phyloP scores from a whole-genome alignment of 2,113 vertebrate genomes.

The Myrmophylax atrothorax region DNA sequence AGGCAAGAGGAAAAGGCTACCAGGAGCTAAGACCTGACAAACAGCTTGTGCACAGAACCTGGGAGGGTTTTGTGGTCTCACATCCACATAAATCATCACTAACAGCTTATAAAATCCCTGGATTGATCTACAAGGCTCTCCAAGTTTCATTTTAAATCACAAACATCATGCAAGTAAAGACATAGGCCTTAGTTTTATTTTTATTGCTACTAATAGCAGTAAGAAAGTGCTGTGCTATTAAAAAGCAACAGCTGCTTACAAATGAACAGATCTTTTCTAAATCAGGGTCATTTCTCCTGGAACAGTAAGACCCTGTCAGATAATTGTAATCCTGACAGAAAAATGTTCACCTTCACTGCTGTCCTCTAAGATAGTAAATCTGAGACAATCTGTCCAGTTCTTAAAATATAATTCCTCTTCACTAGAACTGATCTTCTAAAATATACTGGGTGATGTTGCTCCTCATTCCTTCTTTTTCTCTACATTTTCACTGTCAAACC shows the following conservation, averaged over 20 bases:
- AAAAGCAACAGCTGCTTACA: slow-evolving; percentile 20
- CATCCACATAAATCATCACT: background rate
- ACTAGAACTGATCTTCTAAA: slow-evolving; percentile 26
- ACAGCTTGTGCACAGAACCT: background rate
- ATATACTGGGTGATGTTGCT: background rate
- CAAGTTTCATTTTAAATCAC: background rate
- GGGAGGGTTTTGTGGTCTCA: background rate
- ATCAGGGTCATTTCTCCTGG: background rate
- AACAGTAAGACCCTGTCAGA: background rate
- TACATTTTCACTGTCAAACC: background rate
- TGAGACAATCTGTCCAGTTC: slow-evolving; percentile 34
- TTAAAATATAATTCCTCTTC: slow-evolving; percentile 37
- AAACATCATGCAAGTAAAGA: slow-evolving; percentile 5
- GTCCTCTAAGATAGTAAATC: slow-evolving; percentile 29
- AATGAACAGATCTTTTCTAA: background rate
- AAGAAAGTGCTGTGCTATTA: background rate
- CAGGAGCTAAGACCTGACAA: background rate
- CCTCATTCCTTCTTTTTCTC: background rate
- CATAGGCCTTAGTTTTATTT: background rate
- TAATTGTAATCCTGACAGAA: slow-evolving; percentile 41
- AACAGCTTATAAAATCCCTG: background rate
- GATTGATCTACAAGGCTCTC: background rate
- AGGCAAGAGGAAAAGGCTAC: background rate
- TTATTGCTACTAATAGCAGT: background rate
- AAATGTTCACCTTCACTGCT: slow-evolving; percentile 1